A percentile compares a stretch with the other conserved stretches of the same genome.
These are phyloP conservation scores for Dinomys branickii DNA, from an alignment of 2,113 vertebrate species.

Conservation along the genomic window DNA sequence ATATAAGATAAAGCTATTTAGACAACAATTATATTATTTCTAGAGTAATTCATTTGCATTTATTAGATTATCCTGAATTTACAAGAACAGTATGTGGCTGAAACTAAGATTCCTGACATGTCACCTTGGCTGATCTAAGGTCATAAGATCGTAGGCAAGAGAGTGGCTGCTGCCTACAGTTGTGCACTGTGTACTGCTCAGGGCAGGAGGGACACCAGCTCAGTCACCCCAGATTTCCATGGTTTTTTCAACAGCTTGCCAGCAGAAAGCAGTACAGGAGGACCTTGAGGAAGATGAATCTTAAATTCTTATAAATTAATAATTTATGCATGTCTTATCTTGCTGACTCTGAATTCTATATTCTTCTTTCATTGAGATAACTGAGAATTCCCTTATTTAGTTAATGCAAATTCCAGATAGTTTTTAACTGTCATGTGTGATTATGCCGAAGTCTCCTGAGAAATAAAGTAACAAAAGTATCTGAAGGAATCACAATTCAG, in stretches of 20 bases:
- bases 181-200: neutral
- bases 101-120: neutral
- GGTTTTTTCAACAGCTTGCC: neutral
- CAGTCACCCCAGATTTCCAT: neutral
- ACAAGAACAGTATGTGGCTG: neutral
- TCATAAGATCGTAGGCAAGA: neutral
- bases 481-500: neutral
- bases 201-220: neutral
- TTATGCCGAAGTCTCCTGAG: neutral
- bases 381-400: neutral
- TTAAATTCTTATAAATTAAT: neutral
- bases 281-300: neutral
- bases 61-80: neutral
- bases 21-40: neutral
- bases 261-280: slow-evolving; percentile 65
- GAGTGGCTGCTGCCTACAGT: neutral
- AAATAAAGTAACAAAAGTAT: neutral
- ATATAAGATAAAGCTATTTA: neutral
- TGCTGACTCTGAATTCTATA: neutral
- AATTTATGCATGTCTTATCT: neutral
- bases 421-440: neutral
- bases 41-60: neutral
- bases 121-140: neutral
- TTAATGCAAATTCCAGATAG: neutral
- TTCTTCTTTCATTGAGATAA: neutral